Conservation (phyloP, 2,113 vertebrate genomes). For the Tautogolabrus adspersus region DNA sequence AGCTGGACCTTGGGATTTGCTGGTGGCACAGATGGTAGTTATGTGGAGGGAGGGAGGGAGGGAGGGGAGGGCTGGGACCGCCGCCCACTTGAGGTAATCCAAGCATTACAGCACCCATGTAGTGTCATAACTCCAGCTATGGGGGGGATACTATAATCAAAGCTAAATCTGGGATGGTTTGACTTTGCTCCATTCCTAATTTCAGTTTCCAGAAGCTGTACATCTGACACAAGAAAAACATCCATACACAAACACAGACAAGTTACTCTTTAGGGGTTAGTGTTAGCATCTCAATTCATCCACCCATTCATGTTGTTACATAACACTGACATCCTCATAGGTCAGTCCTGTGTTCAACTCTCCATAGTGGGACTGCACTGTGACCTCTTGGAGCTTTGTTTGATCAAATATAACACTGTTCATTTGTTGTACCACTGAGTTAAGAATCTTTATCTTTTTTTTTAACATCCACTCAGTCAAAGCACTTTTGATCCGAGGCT, state of each 20-base stretch:
- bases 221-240: background rate
- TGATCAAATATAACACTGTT: background rate
- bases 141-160: conserved; percentile 24
- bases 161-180: conserved; percentile 11
- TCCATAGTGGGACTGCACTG: background rate
- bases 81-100: conserved; percentile 64
- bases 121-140: conserved; percentile 25
- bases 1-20: conserved; percentile 63
- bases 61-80: conserved; percentile 25
- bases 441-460: background rate
- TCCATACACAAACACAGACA: no score
- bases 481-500: background rate
- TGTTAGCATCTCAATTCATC: background rate
- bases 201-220: background rate
- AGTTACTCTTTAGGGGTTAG: no score
- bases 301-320: background rate
- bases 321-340: background rate
- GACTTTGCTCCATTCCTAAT: background rate
- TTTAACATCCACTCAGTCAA: background rate
- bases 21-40: conserved; percentile 71
- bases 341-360: background rate
- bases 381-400: background rate
- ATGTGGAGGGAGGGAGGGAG: conserved; percentile 23
- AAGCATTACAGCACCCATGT: conserved; percentile 46
- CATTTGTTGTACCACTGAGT: background rate